Base-by-base conservation (phyloP, 1,140 invertebrate species). In the Uloborus diversus region DNA sequence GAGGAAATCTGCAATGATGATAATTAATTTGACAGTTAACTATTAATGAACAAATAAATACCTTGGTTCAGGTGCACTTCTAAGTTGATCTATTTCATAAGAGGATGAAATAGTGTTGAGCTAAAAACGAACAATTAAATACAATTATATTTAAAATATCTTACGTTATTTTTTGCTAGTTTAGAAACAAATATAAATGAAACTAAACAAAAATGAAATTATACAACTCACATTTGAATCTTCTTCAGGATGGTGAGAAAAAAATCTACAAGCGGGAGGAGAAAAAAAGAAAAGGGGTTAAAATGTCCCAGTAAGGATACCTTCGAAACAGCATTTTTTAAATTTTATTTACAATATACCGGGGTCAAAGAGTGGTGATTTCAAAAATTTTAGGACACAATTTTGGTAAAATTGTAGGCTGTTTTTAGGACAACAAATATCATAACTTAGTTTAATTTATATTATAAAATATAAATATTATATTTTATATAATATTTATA, bases 61-160 rank as follows among this genome's bases (percentile, higher is more conserved):
- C 73, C 27, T 78, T 0, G 49, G 73, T 11, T 64, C 59, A 56
- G 28, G 47, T 35, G 73, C 73, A 57, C 73, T 78, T 56, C 73
- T 62, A 11, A 64, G 5, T 17, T 23, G 35, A 4, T 25, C 61
- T 17, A 65, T 37, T 35, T 57, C 49, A 66, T 78, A 56, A 5
- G 73, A 78, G 5, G 57, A 49, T 14, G 47, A 7, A 5, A 56
- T 28, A 14, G 35, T 78, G 30, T 42, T 35, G 47, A 7, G 37
- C 11, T 61, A n/a, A 32, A 20, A 25, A 56, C 62, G 17, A 32
- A 49, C 7, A 20, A 53, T 20, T n/a, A 20, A 53, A 53, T 53
- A 1, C 7, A 53, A 42, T 7, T 42, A 42, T 9, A 9, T 9
- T 9, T 7, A 42, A 42, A 42, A 9, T 9, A 53, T 53, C 7